Conservation (phyloP, 2,797 vertebrate species). For the Bryconaethiops microstoma region DNA sequence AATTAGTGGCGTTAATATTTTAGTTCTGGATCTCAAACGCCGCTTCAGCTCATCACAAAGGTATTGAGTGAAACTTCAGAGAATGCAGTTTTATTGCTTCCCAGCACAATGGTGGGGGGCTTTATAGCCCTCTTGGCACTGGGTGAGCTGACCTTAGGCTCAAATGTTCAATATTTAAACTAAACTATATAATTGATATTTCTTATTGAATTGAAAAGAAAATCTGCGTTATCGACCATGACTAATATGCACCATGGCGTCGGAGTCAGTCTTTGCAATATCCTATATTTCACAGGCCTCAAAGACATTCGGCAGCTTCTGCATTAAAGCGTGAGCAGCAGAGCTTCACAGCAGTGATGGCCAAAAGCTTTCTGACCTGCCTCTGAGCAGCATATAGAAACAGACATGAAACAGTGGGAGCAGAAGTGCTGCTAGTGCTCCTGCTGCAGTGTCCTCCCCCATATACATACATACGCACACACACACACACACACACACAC, state of each 20-base stretch:
- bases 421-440: slow-evolving; percentile 18
- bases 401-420: slow-evolving; percentile 11
- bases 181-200: not conserved
- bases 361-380: slow-evolving; percentile 36
- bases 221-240: not conserved
- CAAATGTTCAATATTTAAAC: no score
- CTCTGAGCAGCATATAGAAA: not conserved
- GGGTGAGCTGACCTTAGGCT: no score
- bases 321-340: slow-evolving; percentile 10
- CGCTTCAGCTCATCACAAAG: no score
- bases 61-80: no score
- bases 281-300: not conserved
- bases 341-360: slow-evolving; percentile 8
- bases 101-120: no score
- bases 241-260: not conserved
- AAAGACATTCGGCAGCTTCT: slow-evolving; percentile 32
- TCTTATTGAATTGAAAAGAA: not conserved
- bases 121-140: no score
- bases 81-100: no score
- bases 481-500: slow-evolving; percentile 33
- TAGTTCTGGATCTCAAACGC: no score
- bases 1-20: no score
- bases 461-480: slow-evolving; percentile 38
- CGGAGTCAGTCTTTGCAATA: not conserved
- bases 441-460: slow-evolving; percentile 40